Percentiles rank a stretch among this genome's conserved stretches.
Conservation (phyloP, 2,797 vertebrate species). For the Amblyopsis hoosieri region DNA sequence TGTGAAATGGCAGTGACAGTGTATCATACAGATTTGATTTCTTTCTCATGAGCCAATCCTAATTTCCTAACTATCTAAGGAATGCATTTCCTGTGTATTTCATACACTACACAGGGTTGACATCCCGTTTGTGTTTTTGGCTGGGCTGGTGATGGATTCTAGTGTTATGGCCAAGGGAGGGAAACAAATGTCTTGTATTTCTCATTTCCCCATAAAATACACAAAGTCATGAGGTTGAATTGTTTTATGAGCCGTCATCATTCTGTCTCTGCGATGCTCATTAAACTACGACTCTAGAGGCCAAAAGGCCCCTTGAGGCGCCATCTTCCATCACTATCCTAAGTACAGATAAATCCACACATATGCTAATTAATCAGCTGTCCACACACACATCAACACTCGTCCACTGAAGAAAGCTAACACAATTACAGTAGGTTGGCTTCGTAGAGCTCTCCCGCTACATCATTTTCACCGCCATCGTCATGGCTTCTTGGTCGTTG, state of each 20-base stretch:
- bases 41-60: slow-evolving; percentile 6
- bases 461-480: slow-evolving; percentile 31
- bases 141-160: slow-evolving; percentile 47
- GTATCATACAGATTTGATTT: slow-evolving; percentile 3
- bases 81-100: slow-evolving; percentile 21
- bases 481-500: slow-evolving; percentile 60
- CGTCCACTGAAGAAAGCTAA: slow-evolving; percentile 50
- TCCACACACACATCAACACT: slow-evolving; percentile 48
- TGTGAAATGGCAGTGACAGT: neutral
- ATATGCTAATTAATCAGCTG: slow-evolving; percentile 57
- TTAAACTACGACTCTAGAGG: slow-evolving; percentile 76
- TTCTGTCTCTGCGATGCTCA: slow-evolving; percentile 75
- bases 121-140: slow-evolving; percentile 13
- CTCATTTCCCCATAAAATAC: slow-evolving; percentile 66
- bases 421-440: slow-evolving; percentile 58
- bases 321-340: slow-evolving; percentile 69
- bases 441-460: slow-evolving; percentile 51
- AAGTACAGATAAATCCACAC: slow-evolving; percentile 66
- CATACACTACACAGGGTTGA: slow-evolving; percentile 12
- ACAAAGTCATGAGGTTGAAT: slow-evolving; percentile 64
- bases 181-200: slow-evolving; percentile 58
- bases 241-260: slow-evolving; percentile 69
- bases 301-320: slow-evolving; percentile 67
- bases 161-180: slow-evolving; percentile 30
- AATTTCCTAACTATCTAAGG: slow-evolving; percentile 15